Evolutionary conservation across 2,113 vertebrate species (phyloP), one percentile per base, ranked within the genome.

Genomic region (Erythrolamprus reginae): DNA sequence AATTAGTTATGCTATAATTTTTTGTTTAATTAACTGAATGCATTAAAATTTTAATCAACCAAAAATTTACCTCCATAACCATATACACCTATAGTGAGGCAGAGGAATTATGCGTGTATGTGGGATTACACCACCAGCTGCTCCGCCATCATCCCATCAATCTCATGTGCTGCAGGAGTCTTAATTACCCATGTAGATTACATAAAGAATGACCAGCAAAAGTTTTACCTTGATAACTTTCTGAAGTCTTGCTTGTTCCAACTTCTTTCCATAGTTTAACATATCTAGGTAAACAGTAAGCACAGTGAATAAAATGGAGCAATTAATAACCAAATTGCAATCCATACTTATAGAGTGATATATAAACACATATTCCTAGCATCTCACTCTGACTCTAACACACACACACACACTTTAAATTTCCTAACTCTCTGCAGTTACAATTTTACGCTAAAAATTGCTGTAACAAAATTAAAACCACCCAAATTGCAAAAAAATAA

Each of bases 171-270:
- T 82, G 15, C 88, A 51, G 13, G 51, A 12, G 23, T 21, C 21
- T 13, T n/a, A 65, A 23, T 82, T 77, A 82, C 3, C 48, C n/a
- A 26, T 77, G n/a, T 42, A 42, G 17, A 28, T n/a, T 17, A 48
- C n/a, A 50, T 15, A 87, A 84, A 89, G 4, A 92, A 51, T 88
- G 87, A 12, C 21, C 17, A 42, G 61, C 4, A 92, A 93, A 52
- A 88, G 28, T 70, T 94, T 86, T 96, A 97, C 97, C 95, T 93
- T 89, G 93, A 86, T 92, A 93, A 52, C 93, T 92, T 52, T 88
- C 95, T 45, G 97, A 97, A 90, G 95, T 95, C 84, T 95, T 96
- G 94, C 97, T 98, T 91, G 95, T 97, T 88, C 95, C 97, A 70
- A 96, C 92, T 93, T 93, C 91, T 90, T 94, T 97, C 97, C 97